phyloP scores from a whole-genome alignment of 2,888 invertebrate genomes.

The Aquatica leii region DNA sequence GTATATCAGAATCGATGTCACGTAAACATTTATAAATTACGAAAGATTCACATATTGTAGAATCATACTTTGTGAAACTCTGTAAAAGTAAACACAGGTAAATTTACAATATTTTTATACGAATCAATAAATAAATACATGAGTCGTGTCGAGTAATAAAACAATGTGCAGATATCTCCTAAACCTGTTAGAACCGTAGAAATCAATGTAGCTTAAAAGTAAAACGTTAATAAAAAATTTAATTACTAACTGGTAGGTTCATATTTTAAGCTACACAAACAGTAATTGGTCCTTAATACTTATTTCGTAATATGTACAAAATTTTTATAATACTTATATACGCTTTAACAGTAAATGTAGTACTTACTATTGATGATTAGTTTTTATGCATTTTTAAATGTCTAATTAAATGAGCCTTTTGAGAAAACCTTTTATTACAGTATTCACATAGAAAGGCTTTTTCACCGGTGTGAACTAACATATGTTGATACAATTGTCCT shows the following conservation, averaged over 20 bases:
- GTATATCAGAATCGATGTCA: too few species aligned
- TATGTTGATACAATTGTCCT: constrained; percentile 59
- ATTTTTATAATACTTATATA: too few species aligned
- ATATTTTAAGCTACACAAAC: background rate
- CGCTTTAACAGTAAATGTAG: too few species aligned
- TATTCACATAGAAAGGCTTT: constrained; percentile 59
- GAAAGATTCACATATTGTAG: too few species aligned
- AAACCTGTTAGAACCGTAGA: background rate
- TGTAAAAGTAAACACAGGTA: background rate
- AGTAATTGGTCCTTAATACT: constrained; percentile 8
- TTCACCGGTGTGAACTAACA: constrained; percentile 59
- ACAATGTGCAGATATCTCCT: background rate
- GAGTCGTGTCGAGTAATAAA: background rate
- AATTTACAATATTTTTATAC: background rate
- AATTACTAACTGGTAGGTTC: too few species aligned
- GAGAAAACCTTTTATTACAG: constrained; percentile 60
- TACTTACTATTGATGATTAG: constrained; percentile 23
- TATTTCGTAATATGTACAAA: background rate
- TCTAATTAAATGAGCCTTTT: constrained; percentile 59
- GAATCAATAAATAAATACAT: constrained; percentile 12
- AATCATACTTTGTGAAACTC: too few species aligned
- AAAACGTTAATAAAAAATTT: background rate
- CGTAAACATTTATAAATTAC: too few species aligned
- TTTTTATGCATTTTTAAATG: constrained; percentile 58
- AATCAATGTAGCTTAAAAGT: background rate